Conservation (phyloP, 2,113 vertebrate genomes). For the Sylvietta virens region DNA sequence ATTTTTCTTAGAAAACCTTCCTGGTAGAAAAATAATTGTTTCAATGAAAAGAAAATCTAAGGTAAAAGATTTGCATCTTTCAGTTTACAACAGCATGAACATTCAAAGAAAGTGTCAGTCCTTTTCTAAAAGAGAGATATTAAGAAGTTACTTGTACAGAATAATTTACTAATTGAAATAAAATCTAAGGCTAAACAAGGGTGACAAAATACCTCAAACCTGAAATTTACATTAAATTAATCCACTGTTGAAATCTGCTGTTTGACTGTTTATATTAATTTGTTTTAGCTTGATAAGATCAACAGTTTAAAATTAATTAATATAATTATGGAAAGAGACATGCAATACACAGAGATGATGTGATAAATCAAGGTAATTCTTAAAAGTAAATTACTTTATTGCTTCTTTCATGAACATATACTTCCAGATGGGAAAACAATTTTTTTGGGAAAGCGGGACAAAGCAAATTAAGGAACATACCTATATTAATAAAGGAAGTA, state of each 20-base stretch:
- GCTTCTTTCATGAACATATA: background rate
- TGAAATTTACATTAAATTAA: conserved; percentile 1
- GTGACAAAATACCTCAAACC: background rate
- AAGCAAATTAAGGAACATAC: background rate
- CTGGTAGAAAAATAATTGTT: background rate
- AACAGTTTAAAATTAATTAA: background rate
- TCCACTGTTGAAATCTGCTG: background rate
- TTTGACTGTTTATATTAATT: background rate
- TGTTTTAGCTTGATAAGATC: background rate
- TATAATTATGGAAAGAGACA: background rate
- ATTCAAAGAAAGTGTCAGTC: background rate
- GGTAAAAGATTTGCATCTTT: background rate
- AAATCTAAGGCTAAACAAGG: background rate
- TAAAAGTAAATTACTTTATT: background rate
- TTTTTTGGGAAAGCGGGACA: background rate
- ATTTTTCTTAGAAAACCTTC: background rate
- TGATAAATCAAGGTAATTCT: background rate
- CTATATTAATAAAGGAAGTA: background rate
- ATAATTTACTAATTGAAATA: background rate
- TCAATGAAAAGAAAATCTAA: background rate
- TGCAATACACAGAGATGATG: background rate
- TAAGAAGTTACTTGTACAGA: background rate
- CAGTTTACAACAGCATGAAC: background rate
- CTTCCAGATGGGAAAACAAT: background rate
- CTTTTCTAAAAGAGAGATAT: background rate